Evolutionary conservation across 2,113 vertebrate species (phyloP).

Genomic region (Epinephelus cyanopodus): DNA sequence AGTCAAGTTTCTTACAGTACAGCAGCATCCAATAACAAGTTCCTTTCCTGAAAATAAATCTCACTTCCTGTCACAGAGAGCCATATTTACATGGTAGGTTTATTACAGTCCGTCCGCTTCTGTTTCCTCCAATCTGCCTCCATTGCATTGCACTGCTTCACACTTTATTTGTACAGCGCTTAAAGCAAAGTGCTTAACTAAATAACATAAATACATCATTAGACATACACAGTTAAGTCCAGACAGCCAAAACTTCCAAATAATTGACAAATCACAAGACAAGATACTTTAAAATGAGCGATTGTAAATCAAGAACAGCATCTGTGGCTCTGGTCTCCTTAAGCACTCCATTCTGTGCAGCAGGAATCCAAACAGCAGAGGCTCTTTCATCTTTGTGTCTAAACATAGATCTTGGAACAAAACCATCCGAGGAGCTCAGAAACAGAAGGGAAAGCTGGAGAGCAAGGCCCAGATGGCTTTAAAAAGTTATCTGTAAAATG

Average conservation of each 20-base stretch:
- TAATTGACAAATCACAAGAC: background rate
- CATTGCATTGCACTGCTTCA: background rate
- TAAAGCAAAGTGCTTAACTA: background rate
- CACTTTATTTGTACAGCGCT: background rate
- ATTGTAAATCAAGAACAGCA: background rate
- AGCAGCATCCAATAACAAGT: conserved; percentile 13
- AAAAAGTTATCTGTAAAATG: too few species aligned
- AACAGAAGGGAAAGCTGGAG: background rate
- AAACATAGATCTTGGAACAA: background rate
- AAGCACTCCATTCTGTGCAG: too few species aligned
- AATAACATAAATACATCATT: background rate
- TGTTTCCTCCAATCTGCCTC: background rate
- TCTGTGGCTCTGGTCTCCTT: too few species aligned
- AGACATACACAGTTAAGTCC: background rate
- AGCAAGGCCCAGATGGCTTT: too few species aligned
- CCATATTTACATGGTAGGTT: background rate
- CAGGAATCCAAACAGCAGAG: background rate
- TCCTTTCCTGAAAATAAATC: conserved; percentile 40
- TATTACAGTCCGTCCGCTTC: background rate
- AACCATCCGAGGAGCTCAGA: background rate
- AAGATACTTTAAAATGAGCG: background rate
- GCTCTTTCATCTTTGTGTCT: background rate
- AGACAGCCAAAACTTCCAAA: background rate
- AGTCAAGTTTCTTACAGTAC: background rate
- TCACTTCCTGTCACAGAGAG: conserved; percentile 34